Percentiles rank a stretch among this genome's conserved stretches.
Evolutionary conservation across 2,113 vertebrate species (phyloP).

Genomic region (Pachypanchax playfairii): DNA sequence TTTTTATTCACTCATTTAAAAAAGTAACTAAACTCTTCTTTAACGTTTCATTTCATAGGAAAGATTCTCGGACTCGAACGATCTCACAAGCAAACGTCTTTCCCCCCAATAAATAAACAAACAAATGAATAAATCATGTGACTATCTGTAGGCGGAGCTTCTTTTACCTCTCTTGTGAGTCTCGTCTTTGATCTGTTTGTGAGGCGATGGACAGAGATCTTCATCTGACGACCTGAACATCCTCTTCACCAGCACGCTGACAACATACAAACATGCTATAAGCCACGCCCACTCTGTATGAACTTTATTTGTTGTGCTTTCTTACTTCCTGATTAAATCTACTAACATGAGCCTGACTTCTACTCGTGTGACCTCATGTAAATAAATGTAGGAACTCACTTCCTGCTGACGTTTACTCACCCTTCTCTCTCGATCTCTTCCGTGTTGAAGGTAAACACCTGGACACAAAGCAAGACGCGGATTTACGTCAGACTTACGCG

Average conservation of each 20-base stretch:
- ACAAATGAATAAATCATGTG: too few species aligned
- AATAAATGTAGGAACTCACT: constrained; percentile 7
- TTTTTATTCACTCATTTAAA: too few species aligned
- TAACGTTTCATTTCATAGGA: too few species aligned
- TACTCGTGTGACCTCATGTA: constrained; percentile 34
- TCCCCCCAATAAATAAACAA: too few species aligned
- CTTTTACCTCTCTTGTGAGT: constrained; percentile 86
- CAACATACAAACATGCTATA: constrained; percentile 1
- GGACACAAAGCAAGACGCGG: constrained; percentile 35
- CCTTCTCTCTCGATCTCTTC: constrained; percentile 93
- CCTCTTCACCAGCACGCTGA: constrained; percentile 90
- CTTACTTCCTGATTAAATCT: too few species aligned
- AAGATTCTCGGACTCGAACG: too few species aligned
- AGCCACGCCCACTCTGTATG: not conserved
- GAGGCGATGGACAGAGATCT: constrained; percentile 85
- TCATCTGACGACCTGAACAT: constrained; percentile 92
- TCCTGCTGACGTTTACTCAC: constrained; percentile 72
- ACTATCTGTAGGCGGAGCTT: too few species aligned
- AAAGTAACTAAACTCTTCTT: too few species aligned
- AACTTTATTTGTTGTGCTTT: constrained; percentile 22
- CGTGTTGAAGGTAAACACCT: constrained; percentile 91
- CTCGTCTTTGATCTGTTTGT: constrained; percentile 94
- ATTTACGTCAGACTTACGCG: too few species aligned
- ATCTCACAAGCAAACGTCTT: too few species aligned
- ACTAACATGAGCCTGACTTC: not conserved